Base-by-base conservation (phyloP, 1,140 invertebrate genomes). In the Drosophila azteca region DNA sequence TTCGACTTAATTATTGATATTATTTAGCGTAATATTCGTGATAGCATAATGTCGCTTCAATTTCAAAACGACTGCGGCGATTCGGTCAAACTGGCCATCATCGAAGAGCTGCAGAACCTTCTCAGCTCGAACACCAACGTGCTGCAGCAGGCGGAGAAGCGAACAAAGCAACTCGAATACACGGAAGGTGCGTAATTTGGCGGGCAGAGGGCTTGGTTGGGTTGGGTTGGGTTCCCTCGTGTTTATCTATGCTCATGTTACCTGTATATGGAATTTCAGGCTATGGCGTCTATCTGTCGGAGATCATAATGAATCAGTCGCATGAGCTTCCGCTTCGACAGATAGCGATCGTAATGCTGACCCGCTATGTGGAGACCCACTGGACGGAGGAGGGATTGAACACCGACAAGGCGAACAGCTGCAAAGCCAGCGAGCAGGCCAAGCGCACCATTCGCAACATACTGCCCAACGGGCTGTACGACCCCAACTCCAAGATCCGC, bases 331-430 rank as follows among this genome's bases (percentile, higher is more conserved):
- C 95, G 13, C 92, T 95, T 58, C 92, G 96, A 57, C 96, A 96
- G 85, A 91, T 97, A 59, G 94, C 96, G 0, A 95, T 95, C 17
- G 94, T 96, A 17, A 91, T 97, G 52, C 92, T 97, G 11, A 95
- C 95, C 54, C 95, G 96, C 64, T 96, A 96, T 92, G 95, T 96
- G 20, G 95, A 96, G 79, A 93, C 92, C 43, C 96, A 96, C 90
- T 97, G 96, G 96, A 48, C 75, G 11, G 88, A 91, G 4, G 55
- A 70, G n/a, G 1, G 35, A 24, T 9, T 54, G 60, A 39, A 39
- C 11, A 39, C 11, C 8, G 69, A 55, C 6, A 69, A 49, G 24
- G 13, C 45, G 6, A 77, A 53, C 17, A 64, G 75, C 0, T 71
- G 73, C 91, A 94, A 63, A 92, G 93, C 67, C 80, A 93, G 60